Percentiles rank a stretch among this genome's conserved stretches.
Evolutionary conservation across 2,888 invertebrate genomes (phyloP).

Genomic region (Elegia similella): DNA sequence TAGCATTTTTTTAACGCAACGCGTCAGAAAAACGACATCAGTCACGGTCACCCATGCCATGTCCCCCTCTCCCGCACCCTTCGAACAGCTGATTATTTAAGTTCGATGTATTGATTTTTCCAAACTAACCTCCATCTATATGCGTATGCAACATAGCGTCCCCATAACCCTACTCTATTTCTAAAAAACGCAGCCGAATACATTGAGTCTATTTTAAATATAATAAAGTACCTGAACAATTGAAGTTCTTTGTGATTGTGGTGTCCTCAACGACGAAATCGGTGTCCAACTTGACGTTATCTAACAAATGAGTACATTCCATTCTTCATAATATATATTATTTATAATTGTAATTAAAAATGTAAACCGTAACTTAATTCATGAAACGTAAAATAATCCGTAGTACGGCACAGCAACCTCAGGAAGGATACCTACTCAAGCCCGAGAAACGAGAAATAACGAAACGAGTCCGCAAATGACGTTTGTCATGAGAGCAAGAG

Average conservation of each 20-base stretch:
- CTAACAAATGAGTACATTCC: conserved; percentile 86
- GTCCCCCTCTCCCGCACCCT: conserved; percentile 57
- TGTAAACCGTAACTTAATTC: conserved; percentile 46
- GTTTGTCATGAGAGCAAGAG: conserved; percentile 42
- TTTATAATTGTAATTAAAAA: conserved; percentile 42
- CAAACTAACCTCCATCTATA: conserved; percentile 61
- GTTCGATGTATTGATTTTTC: conserved; percentile 79
- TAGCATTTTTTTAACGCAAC: conserved; percentile 42
- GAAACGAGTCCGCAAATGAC: conserved; percentile 36
- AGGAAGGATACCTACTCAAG: conserved; percentile 31
- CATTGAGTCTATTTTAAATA: conserved; percentile 35
- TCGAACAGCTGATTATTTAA: conserved; percentile 78
- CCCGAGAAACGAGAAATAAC: conserved; percentile 46
- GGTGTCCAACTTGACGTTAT: conserved; percentile 82
- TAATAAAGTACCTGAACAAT: conserved; percentile 82
- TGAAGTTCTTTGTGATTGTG: conserved; percentile 83
- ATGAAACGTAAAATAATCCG: conserved; percentile 44
- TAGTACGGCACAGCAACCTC: conserved; percentile 35
- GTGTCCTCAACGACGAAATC: conserved; percentile 73
- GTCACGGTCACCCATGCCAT: conserved; percentile 71
- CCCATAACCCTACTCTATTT: conserved; percentile 21
- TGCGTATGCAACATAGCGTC: conserved; percentile 38
- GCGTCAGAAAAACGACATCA: conserved; percentile 55
- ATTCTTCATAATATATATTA: conserved; percentile 73
- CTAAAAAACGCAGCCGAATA: conserved; percentile 25